A percentile compares a stretch with the other conserved stretches of the same genome.
These are phyloP conservation scores for Pantelozetes paolii DNA, from an alignment of 2,888 invertebrate species.

Conservation along the genomic window DNA sequence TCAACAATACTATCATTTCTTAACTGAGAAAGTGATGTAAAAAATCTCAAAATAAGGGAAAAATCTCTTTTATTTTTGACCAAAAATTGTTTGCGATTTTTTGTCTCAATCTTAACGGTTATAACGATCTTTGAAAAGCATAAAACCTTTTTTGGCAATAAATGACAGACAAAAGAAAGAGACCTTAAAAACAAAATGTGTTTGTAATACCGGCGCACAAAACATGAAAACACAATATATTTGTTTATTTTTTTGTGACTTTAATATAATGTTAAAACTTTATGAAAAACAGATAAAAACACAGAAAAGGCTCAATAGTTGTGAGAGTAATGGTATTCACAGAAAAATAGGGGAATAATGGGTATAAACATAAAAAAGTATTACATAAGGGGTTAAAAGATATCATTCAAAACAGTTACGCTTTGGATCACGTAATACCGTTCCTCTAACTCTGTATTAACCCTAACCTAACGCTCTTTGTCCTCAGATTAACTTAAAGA, in stretches of 20 bases:
- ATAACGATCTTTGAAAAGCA: constrained; percentile 1
- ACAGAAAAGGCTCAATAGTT: not conserved
- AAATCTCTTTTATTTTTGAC: not conserved
- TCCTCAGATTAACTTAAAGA: not conserved
- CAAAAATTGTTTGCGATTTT: not conserved
- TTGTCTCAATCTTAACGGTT: not conserved
- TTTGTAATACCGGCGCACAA: not conserved
- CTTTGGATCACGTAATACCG: not conserved
- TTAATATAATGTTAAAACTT: constrained; percentile 15
- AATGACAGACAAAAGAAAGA: not conserved
- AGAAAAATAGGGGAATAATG: not conserved
- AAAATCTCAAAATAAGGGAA: not conserved
- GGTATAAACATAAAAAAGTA: not conserved
- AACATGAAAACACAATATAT: constrained; percentile 19
- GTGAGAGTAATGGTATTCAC: not conserved
- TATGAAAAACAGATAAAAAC: constrained; percentile 2
- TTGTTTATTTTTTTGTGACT: not conserved
- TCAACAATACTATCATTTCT: not conserved
- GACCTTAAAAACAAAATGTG: not conserved
- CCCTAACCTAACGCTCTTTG: not conserved
- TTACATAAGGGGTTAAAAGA: not conserved
- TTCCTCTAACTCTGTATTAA: not conserved
- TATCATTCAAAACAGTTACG: too few species aligned
- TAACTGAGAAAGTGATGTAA: not conserved
- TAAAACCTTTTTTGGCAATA: not conserved